Evolutionary conservation across 1,140 invertebrate species (phyloP).

Genomic region (Antheraea mylitta): DNA sequence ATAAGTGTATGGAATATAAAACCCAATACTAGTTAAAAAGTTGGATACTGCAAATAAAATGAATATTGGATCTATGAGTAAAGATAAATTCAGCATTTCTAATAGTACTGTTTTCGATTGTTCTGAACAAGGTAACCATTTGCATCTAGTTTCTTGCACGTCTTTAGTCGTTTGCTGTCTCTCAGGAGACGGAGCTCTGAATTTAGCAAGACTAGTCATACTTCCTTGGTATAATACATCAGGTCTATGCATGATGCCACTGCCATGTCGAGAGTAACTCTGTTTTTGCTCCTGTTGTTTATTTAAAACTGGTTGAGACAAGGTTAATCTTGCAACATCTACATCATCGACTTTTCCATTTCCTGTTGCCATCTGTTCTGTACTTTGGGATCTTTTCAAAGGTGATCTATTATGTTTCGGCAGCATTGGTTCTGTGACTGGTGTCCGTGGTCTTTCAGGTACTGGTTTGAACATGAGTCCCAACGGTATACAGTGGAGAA

Average conservation of each 20-base stretch:
- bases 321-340: conserved; percentile 79
- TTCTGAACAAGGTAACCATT: conserved; percentile 78
- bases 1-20: conserved; percentile 96
- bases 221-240: conserved; percentile 94
- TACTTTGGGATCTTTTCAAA: conserved; percentile 77
- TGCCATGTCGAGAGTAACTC: conserved; percentile 72
- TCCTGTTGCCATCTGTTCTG: conserved; percentile 69
- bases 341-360: conserved; percentile 64
- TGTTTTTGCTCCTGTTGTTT: conserved; percentile 59
- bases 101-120: conserved; percentile 84
- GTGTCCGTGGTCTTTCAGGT: conserved; percentile 59
- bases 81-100: conserved; percentile 91
- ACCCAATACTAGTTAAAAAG: conserved; percentile 97
- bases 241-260: conserved; percentile 89
- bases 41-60: conserved; percentile 95
- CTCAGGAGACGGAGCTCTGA: conserved; percentile 64
- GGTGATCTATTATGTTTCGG: conserved; percentile 61
- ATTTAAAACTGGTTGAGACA: conserved; percentile 83
- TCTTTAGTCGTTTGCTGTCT: conserved; percentile 45
- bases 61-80: conserved; percentile 93
- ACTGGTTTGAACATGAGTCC: conserved; percentile 89
- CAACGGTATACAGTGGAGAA: conserved; percentile 91
- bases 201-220: conserved; percentile 78
- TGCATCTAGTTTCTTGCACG: conserved; percentile 71
- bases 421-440: conserved; percentile 64